These are phyloP conservation scores for Pituophis catenifer DNA, from an alignment of 2,113 vertebrate genomes.

Conservation along the genomic window DNA sequence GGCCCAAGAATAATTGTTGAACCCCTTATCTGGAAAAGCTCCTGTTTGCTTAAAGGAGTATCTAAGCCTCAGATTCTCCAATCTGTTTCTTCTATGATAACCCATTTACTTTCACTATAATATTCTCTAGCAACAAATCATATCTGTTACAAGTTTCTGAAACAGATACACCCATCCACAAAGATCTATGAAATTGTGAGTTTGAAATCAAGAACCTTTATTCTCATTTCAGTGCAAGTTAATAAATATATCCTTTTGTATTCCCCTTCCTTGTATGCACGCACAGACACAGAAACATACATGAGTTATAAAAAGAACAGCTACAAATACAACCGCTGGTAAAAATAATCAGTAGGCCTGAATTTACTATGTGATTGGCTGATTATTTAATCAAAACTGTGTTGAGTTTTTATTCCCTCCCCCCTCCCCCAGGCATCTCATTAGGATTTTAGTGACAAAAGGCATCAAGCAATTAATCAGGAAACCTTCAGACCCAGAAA, in stretches of 20 bases:
- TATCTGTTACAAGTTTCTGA: accelerated
- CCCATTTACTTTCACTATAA: background rate
- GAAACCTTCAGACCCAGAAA: conserved; percentile 33
- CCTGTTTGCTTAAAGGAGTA: background rate
- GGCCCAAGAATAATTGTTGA: background rate
- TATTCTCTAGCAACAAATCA: conserved; percentile 19
- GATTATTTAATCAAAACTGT: conserved; percentile 51
- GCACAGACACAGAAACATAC: background rate
- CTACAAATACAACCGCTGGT: conserved; percentile 36
- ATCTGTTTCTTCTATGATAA: background rate
- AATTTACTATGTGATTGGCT: conserved; percentile 41
- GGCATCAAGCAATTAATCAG: conserved; percentile 39
- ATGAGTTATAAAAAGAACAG: conserved; percentile 20
- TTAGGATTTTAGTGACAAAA: conserved; percentile 44
- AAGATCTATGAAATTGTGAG: background rate
- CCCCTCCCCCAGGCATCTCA: conserved; percentile 31
- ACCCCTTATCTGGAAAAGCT: background rate
- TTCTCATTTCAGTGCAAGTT: conserved; percentile 32
- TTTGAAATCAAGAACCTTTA: background rate
- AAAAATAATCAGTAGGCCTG: conserved; percentile 40
- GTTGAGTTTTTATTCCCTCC: background rate
- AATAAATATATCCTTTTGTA: background rate
- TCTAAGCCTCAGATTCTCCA: background rate
- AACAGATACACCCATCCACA: conserved; percentile 7
- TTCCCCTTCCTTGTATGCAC: background rate